Conservation (phyloP, 2,113 vertebrate genomes). For the Ailurus styani region DNA sequence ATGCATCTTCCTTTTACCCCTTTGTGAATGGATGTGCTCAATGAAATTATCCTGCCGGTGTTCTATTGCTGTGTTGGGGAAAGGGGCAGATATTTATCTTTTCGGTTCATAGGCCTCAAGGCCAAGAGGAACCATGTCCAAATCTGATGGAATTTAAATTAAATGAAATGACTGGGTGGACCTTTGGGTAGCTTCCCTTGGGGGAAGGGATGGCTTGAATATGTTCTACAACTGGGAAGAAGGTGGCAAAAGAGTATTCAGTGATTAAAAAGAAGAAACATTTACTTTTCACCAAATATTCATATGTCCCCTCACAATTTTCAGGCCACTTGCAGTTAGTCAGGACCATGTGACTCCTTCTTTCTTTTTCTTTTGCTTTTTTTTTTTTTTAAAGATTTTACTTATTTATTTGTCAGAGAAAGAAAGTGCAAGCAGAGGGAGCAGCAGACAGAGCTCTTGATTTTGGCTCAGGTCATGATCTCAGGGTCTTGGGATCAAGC, state of each 20-base stretch:
- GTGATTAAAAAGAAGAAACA: not conserved
- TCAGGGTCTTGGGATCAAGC: too few species aligned
- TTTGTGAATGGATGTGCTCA: not conserved
- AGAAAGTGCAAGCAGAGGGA: not conserved
- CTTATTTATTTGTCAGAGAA: not conserved
- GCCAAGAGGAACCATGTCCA: not conserved
- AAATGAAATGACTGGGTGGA: not conserved
- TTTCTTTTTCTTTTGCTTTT: not conserved
- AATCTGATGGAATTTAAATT: not conserved
- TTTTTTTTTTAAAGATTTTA: too few species aligned
- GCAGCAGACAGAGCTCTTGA: not conserved
- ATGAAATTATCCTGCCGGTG: not conserved
- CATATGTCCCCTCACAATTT: not conserved
- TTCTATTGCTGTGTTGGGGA: not conserved
- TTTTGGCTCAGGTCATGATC: too few species aligned
- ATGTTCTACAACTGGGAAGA: not conserved
- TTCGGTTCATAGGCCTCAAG: not conserved
- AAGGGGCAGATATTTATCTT: not conserved
- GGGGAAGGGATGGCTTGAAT: not conserved
- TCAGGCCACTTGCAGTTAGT: not conserved
- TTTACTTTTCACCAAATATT: not conserved
- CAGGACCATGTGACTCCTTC: not conserved
- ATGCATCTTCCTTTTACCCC: not conserved
- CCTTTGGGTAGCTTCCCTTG: not conserved
- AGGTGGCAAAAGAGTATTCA: not conserved